Percentiles rank a stretch among this genome's conserved stretches.
Evolutionary conservation across 1,140 invertebrate genomes (phyloP).

Genomic region (Scaptomyza montana): DNA sequence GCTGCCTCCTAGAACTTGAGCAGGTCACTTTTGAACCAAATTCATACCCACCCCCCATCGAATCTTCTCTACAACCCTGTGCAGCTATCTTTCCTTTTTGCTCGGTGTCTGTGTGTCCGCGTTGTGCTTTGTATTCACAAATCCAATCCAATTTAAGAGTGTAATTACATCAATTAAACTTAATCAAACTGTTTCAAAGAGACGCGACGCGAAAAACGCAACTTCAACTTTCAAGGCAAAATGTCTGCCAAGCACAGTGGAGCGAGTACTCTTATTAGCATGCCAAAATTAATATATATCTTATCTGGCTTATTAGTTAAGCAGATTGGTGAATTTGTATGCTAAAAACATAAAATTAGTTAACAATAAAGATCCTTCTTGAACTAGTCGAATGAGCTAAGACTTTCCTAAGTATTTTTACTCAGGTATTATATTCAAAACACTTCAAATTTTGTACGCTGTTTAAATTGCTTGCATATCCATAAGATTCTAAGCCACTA

Average conservation of each 20-base stretch:
- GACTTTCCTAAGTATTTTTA: too few species aligned
- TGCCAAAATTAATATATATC: not conserved
- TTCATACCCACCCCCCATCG: not conserved
- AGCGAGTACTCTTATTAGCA: not conserved
- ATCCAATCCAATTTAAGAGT: conserved; percentile 80
- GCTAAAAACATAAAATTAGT: too few species aligned
- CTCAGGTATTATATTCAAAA: too few species aligned
- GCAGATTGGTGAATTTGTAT: too few species aligned
- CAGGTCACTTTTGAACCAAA: conserved; percentile 11
- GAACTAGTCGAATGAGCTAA: too few species aligned
- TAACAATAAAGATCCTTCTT: too few species aligned
- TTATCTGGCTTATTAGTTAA: too few species aligned
- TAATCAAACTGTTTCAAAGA: conserved; percentile 80
- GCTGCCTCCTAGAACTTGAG: conserved; percentile 11
- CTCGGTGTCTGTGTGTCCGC: not conserved
- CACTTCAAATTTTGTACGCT: too few species aligned
- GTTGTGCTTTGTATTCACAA: conserved; percentile 72
- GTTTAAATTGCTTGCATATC: not conserved
- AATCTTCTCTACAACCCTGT: not conserved
- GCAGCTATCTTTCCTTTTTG: not conserved
- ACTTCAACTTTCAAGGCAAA: conserved; percentile 47
- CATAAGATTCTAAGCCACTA: not conserved
- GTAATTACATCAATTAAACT: conserved; percentile 82
- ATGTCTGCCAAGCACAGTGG: conserved; percentile 28
- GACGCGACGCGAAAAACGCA: conserved; percentile 66